Conservation (phyloP, 2,888 invertebrate species). For the Meloe dianella region DNA sequence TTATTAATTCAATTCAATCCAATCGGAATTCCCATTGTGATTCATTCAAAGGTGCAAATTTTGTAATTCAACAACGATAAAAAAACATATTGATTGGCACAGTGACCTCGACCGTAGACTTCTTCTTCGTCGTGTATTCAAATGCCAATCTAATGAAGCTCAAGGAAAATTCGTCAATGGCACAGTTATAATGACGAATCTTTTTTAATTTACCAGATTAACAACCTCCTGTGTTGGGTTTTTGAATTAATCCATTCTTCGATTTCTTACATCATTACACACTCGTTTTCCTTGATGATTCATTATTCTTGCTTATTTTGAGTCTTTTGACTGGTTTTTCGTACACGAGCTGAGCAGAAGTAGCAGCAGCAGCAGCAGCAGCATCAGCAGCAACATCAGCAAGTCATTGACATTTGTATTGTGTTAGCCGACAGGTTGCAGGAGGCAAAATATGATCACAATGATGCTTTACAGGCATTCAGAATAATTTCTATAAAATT, state of each 20-base stretch:
- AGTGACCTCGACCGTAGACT: conserved; percentile 7
- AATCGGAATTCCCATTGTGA: conserved; percentile 11
- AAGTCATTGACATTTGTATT: conserved; percentile 36
- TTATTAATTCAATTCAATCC: background rate
- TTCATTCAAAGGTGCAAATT: conserved; percentile 2
- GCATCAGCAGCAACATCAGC: conserved; percentile 11
- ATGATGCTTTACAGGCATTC: background rate
- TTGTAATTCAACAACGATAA: background rate
- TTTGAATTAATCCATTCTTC: conserved; percentile 24
- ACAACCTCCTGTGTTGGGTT: conserved; percentile 24
- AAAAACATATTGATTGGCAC: background rate
- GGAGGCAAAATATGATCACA: conserved; percentile 18
- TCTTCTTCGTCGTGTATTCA: background rate
- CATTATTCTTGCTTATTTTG: conserved; percentile 40
- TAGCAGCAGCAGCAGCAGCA: background rate
- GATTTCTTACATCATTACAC: conserved; percentile 43
- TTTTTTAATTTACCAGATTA: conserved; percentile 42
- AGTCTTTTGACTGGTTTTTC: background rate
- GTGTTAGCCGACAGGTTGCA: conserved; percentile 31
- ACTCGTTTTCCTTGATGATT: conserved; percentile 54
- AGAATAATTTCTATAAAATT: background rate
- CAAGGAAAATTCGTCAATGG: conserved; percentile 41
- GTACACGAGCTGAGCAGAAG: background rate
- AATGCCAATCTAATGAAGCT: background rate
- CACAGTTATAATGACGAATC: conserved; percentile 46